A percentile compares a stretch with the other conserved stretches of the same genome.
Conservation (phyloP, 1,140 invertebrate species). For the Pogonomyrmex californicus region DNA sequence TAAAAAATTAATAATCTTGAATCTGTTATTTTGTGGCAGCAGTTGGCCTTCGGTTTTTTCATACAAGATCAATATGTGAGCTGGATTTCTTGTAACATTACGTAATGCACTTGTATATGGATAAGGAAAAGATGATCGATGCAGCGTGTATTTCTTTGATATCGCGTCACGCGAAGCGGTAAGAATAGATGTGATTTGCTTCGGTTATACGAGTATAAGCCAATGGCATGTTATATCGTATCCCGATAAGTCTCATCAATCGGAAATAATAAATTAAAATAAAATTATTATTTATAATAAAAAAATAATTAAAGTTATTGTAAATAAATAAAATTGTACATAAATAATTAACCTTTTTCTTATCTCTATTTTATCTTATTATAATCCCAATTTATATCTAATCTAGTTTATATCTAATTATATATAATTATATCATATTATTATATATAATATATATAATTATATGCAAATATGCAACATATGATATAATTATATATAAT, state of each 20-base stretch:
- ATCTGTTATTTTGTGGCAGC: slow-evolving; percentile 12
- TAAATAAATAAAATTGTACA: too few relatives aligned
- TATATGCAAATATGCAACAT: too few relatives aligned
- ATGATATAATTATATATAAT: too few relatives aligned
- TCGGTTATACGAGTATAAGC: slow-evolving; percentile 37
- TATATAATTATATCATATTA: too few relatives aligned
- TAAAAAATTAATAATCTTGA: slow-evolving; percentile 1
- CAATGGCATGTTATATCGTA: background rate
- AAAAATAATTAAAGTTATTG: background rate
- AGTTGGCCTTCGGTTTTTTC: slow-evolving; percentile 45
- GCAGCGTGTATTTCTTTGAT: slow-evolving; percentile 46
- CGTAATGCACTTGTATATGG: slow-evolving; percentile 55
- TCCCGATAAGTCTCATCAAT: background rate
- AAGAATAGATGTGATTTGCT: slow-evolving; percentile 45
- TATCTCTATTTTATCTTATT: slow-evolving; percentile 19
- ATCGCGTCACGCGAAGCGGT: slow-evolving; percentile 33
- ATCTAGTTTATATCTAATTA: too few relatives aligned
- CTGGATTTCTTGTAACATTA: slow-evolving; percentile 42
- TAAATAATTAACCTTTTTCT: background rate
- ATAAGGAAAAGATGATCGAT: slow-evolving; percentile 58
- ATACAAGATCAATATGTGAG: slow-evolving; percentile 46
- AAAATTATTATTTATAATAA: slow-evolving; percentile 4
- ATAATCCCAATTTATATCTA: too few relatives aligned
- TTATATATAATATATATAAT: too few relatives aligned
- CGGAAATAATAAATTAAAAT: background rate